These are phyloP conservation scores for Amblyopsis hoosieri DNA, from an alignment of 2,797 vertebrate genomes.

Conservation along the genomic window DNA sequence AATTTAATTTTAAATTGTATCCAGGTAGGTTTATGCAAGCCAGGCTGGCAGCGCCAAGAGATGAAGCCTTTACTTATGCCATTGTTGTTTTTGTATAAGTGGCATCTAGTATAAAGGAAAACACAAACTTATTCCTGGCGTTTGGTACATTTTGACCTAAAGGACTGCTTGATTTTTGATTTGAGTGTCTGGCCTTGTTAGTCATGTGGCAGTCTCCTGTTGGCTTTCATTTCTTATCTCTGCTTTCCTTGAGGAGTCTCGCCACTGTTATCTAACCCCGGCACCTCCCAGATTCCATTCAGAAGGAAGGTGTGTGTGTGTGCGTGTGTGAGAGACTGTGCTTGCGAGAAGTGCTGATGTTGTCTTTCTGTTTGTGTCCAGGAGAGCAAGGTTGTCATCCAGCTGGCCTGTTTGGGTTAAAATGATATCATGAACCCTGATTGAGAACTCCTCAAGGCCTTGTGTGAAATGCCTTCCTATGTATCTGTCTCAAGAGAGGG, in stretches of 20 bases:
- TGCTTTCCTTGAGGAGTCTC: slow-evolving; percentile 31
- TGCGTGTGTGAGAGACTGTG: background rate
- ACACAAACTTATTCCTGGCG: slow-evolving; percentile 2
- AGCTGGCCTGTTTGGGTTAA: slow-evolving; percentile 47
- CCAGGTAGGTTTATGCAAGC: background rate
- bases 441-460: slow-evolving; percentile 27
- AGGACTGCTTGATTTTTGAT: slow-evolving; percentile 5
- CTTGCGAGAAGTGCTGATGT: background rate
- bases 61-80: background rate
- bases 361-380: slow-evolving; percentile 1
- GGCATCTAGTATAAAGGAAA: background rate
- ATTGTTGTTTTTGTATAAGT: background rate
- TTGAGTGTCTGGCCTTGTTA: slow-evolving; percentile 19
- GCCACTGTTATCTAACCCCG: slow-evolving; percentile 30
- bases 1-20: background rate
- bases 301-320: background rate
- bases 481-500: slow-evolving; percentile 25
- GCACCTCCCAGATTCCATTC: slow-evolving; percentile 37
- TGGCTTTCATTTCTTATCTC: slow-evolving; percentile 44
- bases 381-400: slow-evolving; percentile 25
- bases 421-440: slow-evolving; percentile 40
- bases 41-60: no score
- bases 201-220: slow-evolving; percentile 37
- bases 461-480: slow-evolving; percentile 49
- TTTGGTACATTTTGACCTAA: background rate